phyloP scores from a whole-genome alignment of 2,797 vertebrate species.

The Squalus acanthias region DNA sequence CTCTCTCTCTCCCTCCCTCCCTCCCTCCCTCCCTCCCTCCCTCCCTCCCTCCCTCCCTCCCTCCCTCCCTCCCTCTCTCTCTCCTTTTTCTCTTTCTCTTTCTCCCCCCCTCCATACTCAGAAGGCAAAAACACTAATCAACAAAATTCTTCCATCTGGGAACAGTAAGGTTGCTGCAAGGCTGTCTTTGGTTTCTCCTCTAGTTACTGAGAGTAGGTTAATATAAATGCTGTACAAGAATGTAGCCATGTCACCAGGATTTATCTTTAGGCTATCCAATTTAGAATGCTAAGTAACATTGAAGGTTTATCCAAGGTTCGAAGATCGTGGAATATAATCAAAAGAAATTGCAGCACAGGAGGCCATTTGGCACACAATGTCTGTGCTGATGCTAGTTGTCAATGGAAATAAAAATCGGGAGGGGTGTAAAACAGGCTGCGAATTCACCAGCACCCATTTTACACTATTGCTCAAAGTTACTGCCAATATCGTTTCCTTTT shows the following conservation, averaged over 20 bases:
- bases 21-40: neutral
- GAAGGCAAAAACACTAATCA: neutral
- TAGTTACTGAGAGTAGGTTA: neutral
- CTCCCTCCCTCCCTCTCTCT: no score
- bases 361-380: neutral
- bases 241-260: neutral
- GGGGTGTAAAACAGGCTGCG: neutral
- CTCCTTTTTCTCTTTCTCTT: no score
- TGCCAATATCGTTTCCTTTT: neutral
- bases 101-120: neutral
- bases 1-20: neutral
- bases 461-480: no score
- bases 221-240: neutral
- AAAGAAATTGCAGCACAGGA: neutral
- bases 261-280: conserved; percentile 10
- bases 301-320: conserved; percentile 12
- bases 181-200: neutral
- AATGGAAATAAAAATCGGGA: neutral
- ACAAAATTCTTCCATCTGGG: neutral
- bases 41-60: neutral
- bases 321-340: neutral
- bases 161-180: neutral
- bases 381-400: neutral
- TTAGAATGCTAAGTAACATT: conserved; percentile 17
- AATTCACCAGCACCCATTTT: neutral